Evolutionary conservation across 1,140 invertebrate species (phyloP).

Genomic region (Drosophila rufa): DNA sequence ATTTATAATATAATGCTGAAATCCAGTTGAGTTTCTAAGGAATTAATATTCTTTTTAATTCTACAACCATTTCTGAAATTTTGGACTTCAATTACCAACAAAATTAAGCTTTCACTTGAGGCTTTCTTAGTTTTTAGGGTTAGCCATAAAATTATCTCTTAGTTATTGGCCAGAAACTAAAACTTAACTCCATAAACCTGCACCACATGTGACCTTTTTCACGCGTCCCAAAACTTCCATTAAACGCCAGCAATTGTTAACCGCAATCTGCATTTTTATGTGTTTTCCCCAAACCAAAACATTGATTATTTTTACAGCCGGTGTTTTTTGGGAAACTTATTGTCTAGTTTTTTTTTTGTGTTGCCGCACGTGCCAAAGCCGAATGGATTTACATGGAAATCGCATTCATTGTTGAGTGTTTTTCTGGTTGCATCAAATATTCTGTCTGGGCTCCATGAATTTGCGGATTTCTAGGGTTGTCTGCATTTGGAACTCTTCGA

Average conservation of each 20-base stretch:
- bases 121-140: neutral
- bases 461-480: neutral
- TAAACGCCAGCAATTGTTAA: constrained; percentile 22
- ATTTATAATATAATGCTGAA: no score
- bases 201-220: constrained; percentile 27
- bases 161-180: neutral
- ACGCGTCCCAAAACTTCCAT: constrained; percentile 15
- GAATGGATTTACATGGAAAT: constrained; percentile 60
- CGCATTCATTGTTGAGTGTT: constrained; percentile 63
- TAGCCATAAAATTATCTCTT: neutral
- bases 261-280: constrained; percentile 30
- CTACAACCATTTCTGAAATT: no score
- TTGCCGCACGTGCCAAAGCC: constrained; percentile 28
- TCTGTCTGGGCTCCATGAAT: constrained; percentile 10
- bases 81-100: neutral
- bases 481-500: constrained; percentile 21
- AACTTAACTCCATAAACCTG: constrained; percentile 11
- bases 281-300: constrained; percentile 8
- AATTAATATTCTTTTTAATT: no score
- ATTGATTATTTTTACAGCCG: constrained; percentile 37
- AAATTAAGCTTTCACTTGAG: accelerated
- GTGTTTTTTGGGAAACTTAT: constrained; percentile 9
- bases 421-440: constrained; percentile 34
- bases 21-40: no score
- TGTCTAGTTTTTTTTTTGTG: constrained; percentile 11